Percentiles rank a stretch among this genome's conserved stretches.
Conservation (phyloP, 2,113 vertebrate species). For the Phalacrocorax pelagicus region DNA sequence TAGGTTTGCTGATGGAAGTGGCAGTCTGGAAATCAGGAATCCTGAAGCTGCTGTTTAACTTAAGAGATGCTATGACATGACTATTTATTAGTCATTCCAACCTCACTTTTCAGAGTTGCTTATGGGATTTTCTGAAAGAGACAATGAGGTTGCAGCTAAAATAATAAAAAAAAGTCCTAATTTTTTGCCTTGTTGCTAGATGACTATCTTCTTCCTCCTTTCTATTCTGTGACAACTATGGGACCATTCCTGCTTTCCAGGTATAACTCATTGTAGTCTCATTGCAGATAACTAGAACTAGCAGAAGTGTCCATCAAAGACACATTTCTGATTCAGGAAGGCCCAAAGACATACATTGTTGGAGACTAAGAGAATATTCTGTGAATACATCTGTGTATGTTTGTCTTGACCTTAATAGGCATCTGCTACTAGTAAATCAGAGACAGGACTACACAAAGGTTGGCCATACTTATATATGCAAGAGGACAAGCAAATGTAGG, state of each 20-base stretch:
- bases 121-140: background rate
- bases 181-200: background rate
- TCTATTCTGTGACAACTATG: background rate
- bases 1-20: background rate
- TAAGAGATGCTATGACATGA: background rate
- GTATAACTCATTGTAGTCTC: background rate
- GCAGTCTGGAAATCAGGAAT: background rate
- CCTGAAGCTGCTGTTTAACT: background rate
- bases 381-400: background rate
- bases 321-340: background rate
- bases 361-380: background rate
- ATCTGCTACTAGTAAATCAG: background rate
- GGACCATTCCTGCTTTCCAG: background rate
- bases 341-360: background rate
- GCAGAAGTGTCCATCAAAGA: background rate
- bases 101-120: background rate
- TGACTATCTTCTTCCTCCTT: background rate
- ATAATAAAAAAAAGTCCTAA: background rate
- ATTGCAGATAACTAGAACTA: background rate
- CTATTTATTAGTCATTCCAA: background rate
- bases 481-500: background rate
- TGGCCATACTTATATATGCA: background rate
- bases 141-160: background rate
- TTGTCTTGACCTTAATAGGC: background rate
- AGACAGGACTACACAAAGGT: background rate